These are phyloP conservation scores for Peromyscus eremicus DNA, from an alignment of 2,797 vertebrate genomes.

Conservation along the genomic window DNA sequence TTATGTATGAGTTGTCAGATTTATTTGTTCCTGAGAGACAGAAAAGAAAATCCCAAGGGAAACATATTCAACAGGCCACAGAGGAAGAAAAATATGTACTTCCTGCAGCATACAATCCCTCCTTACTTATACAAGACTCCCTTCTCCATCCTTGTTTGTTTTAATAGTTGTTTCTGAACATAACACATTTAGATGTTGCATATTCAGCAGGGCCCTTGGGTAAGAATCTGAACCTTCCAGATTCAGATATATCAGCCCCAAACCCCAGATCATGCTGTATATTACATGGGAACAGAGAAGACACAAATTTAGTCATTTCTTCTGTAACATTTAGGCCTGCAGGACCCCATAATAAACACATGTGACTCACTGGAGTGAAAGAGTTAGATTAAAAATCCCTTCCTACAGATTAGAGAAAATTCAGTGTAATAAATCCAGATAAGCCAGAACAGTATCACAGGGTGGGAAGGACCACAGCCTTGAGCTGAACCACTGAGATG, in stretches of 20 bases:
- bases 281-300: background rate
- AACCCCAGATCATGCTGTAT: background rate
- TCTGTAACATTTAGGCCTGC: rapidly evolving
- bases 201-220: background rate
- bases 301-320: background rate
- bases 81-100: background rate
- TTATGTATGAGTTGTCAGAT: background rate
- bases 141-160: background rate
- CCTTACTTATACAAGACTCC: background rate
- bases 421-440: background rate
- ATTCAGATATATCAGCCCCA: background rate
- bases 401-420: too few relatives aligned
- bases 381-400: background rate
- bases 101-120: background rate
- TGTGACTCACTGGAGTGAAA: background rate
- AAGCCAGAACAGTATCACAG: background rate
- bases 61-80: background rate
- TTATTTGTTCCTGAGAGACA: constrained; percentile 18
- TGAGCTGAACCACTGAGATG: background rate
- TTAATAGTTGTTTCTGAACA: background rate
- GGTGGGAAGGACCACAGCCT: rapidly evolving
- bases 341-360: background rate
- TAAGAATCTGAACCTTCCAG: background rate
- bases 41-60: background rate
- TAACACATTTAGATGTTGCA: background rate